Evolutionary conservation across 1,140 invertebrate genomes (phyloP).

Genomic region (Drosophila ambigua): DNA sequence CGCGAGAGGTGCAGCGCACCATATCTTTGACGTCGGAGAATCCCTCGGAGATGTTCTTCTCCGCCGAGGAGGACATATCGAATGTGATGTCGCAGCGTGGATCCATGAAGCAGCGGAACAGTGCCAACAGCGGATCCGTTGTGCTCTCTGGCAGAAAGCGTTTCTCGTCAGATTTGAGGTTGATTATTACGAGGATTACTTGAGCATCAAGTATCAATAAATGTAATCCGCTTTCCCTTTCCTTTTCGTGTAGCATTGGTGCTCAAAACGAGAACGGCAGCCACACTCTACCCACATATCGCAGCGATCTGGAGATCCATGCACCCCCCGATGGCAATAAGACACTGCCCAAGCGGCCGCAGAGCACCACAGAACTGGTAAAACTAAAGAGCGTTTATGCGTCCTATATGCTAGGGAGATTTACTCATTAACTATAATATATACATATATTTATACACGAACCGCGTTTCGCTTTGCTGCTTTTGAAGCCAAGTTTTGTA

Average conservation of each 20-base stretch:
- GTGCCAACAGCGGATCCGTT: constrained; percentile 65
- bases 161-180: constrained; percentile 85
- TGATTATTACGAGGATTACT: not conserved
- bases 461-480: constrained; percentile 63
- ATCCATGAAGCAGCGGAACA: constrained; percentile 76
- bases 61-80: constrained; percentile 93
- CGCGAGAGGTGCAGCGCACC: constrained; percentile 89
- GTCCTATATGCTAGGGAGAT: constrained; percentile 38
- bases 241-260: constrained; percentile 67
- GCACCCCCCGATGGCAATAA: constrained; percentile 84
- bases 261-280: constrained; percentile 74
- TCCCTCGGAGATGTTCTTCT: constrained; percentile 95
- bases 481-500: constrained; percentile 57
- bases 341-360: constrained; percentile 75
- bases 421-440: constrained; percentile 29
- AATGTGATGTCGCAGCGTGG: constrained; percentile 80
- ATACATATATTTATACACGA: constrained; percentile 23
- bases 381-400: constrained; percentile 34
- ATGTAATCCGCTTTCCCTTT: constrained; percentile 23
- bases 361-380: constrained; percentile 84
- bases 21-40: constrained; percentile 94
- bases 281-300: constrained; percentile 84
- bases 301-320: constrained; percentile 87
- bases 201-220: no score
- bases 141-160: constrained; percentile 85